These are phyloP conservation scores for Rhyacophila brunnea DNA, from an alignment of 1,140 invertebrate species.

Conservation along the genomic window DNA sequence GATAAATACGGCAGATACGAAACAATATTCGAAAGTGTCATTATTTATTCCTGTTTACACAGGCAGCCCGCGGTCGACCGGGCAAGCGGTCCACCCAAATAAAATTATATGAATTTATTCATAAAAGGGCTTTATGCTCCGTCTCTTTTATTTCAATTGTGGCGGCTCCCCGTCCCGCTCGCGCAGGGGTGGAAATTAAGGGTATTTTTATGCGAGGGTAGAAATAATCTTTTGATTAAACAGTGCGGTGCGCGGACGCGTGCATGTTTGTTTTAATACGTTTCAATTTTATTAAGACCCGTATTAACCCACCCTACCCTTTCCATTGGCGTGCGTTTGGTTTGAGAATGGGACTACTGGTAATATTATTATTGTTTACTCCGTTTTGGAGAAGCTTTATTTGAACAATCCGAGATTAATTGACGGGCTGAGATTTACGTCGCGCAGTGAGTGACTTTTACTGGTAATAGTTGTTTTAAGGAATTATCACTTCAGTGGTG, in stretches of 20 bases:
- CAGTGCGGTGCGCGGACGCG: conserved; percentile 25
- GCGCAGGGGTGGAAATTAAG: conserved; percentile 1
- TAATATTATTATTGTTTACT: too few species aligned
- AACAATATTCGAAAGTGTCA: conserved; percentile 29
- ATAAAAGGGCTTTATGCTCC: conserved; percentile 13
- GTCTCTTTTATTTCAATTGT: not conserved
- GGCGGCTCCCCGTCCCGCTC: not conserved
- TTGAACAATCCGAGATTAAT: too few species aligned
- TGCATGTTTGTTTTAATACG: conserved; percentile 26
- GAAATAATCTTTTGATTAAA: conserved; percentile 34
- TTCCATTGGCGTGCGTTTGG: too few species aligned
- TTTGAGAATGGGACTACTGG: too few species aligned
- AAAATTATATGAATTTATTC: conserved; percentile 32
- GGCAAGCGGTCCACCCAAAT: conserved; percentile 2
- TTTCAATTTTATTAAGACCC: conserved; percentile 19
- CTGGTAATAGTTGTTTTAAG: too few species aligned
- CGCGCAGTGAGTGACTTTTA: too few species aligned
- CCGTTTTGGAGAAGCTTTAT: too few species aligned
- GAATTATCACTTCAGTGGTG: too few species aligned
- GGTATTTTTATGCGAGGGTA: conserved; percentile 18
- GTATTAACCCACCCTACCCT: too few species aligned
- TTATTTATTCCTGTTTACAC: conserved; percentile 35
- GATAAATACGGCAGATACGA: conserved; percentile 14
- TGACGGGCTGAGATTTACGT: too few species aligned
- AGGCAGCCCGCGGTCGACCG: conserved; percentile 24